Conservation (phyloP, 2,888 invertebrate genomes). For the Cantharis rufa region DNA sequence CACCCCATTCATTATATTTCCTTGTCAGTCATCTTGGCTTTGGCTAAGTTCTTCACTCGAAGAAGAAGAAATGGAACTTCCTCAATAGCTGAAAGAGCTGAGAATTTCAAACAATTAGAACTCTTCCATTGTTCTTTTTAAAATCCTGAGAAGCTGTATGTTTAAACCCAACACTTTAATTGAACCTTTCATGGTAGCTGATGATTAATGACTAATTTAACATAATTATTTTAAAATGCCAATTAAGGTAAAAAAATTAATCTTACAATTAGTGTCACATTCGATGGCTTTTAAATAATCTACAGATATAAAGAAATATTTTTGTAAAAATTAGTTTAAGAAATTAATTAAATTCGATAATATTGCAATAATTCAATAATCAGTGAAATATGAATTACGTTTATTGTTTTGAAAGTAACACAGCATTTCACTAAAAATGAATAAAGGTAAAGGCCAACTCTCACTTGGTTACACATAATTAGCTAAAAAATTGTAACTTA, state of each 20-base stretch:
- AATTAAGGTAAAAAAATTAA: background rate
- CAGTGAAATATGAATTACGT: background rate
- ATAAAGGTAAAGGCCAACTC: background rate
- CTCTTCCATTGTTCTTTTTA: too few species aligned
- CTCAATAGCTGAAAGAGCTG: too few species aligned
- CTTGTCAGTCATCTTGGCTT: too few species aligned
- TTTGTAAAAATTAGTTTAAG: background rate
- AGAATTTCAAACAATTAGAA: too few species aligned
- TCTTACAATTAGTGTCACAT: too few species aligned
- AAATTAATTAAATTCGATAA: too few species aligned
- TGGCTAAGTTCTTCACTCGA: too few species aligned
- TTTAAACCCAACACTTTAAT: background rate
- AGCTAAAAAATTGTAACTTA: background rate
- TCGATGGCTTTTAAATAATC: too few species aligned
- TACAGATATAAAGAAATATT: too few species aligned
- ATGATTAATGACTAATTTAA: background rate
- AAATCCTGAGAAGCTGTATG: too few species aligned
- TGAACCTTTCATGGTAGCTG: background rate
- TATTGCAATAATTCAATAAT: background rate
- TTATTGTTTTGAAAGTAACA: background rate
- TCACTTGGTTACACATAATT: background rate
- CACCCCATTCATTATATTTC: too few species aligned
- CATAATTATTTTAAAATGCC: background rate
- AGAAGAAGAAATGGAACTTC: too few species aligned
- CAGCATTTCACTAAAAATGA: background rate